Percentiles rank a stretch among this genome's conserved stretches.
Evolutionary conservation across 2,113 vertebrate genomes (phyloP).

Genomic region (Halcyon malimbica): DNA sequence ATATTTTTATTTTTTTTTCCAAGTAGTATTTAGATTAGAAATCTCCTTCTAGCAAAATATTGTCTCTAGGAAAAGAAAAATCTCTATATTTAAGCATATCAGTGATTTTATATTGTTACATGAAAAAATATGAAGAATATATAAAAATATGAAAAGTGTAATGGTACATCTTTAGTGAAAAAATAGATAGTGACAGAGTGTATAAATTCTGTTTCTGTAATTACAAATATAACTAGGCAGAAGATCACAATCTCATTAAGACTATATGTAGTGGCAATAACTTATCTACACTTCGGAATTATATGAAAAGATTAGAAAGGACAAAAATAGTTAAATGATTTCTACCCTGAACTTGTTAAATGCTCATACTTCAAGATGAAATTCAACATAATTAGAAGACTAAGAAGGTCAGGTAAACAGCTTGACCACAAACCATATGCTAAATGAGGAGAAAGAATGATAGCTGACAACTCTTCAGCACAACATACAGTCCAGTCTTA

Average conservation of each 20-base stretch:
- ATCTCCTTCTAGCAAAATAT: neutral
- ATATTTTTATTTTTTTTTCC: neutral
- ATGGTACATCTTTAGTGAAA: neutral
- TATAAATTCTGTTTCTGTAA: neutral
- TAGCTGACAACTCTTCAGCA: neutral
- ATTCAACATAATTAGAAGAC: neutral
- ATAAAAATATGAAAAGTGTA: neutral
- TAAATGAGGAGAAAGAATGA: neutral
- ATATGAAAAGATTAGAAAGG: neutral
- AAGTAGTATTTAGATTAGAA: neutral
- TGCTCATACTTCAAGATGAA: neutral
- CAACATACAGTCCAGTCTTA: neutral
- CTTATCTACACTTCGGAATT: neutral
- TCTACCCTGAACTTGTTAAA: neutral
- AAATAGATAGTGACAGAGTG: neutral
- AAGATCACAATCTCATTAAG: neutral
- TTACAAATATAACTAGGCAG: neutral
- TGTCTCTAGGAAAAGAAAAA: neutral
- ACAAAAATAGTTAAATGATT: neutral
- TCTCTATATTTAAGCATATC: neutral
- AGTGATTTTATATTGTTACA: neutral
- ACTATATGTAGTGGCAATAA: accelerated
- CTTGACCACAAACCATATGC: accelerated
- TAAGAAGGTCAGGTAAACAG: neutral
- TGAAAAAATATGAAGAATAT: neutral